Conservation (phyloP, 2,113 vertebrate genomes). For the Synchiropus splendidus region DNA sequence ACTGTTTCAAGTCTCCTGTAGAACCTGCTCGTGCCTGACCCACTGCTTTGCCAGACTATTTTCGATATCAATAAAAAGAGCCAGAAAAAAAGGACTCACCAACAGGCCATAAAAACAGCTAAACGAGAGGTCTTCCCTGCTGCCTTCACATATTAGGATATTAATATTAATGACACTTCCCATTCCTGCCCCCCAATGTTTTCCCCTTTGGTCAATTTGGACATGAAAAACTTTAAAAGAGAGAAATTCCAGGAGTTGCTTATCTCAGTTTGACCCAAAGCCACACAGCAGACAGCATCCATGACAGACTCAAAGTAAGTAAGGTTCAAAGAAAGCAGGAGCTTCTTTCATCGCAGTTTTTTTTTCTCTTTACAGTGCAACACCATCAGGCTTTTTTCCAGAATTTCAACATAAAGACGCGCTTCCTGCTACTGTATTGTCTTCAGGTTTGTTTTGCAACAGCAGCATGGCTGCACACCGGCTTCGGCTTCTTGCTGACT, state of each 20-base stretch:
- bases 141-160: conserved; percentile 56
- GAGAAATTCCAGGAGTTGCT: conserved; percentile 58
- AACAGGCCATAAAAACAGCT: conserved; percentile 45
- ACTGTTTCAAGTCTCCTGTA: too few species aligned
- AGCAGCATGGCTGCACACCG: conserved; percentile 38
- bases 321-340: conserved; percentile 66
- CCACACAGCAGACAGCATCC: conserved; percentile 60
- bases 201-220: conserved; percentile 45
- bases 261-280: conserved; percentile 64
- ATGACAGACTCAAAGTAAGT: conserved; percentile 64
- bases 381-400: conserved; percentile 56
- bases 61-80: background rate
- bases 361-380: conserved; percentile 43
- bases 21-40: too few species aligned
- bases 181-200: conserved; percentile 25
- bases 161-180: conserved; percentile 67
- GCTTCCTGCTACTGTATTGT: conserved; percentile 39
- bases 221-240: conserved; percentile 63
- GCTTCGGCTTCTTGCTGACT: conserved; percentile 41
- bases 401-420: conserved; percentile 55
- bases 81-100: conserved; percentile 29
- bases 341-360: conserved; percentile 65
- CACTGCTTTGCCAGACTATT: too few species aligned
- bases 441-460: conserved; percentile 54
- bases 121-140: conserved; percentile 54